phyloP scores from a whole-genome alignment of 2,113 vertebrate species.

The Malurus elegans region DNA sequence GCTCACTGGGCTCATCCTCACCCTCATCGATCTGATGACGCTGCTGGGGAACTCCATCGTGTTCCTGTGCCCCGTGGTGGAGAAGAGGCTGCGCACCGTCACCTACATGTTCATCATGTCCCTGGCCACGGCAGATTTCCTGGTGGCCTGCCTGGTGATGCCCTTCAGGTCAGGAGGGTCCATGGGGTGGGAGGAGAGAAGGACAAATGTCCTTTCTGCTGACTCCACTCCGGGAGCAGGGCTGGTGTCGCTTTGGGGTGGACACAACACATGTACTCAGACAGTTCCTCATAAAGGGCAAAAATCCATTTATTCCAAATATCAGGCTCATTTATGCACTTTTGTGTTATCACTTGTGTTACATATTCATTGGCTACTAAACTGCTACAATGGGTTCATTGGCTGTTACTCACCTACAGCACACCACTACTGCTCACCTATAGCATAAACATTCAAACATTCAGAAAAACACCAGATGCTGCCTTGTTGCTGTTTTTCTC shows the following conservation, averaged over 20 bases:
- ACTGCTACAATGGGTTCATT: no score
- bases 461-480: no score
- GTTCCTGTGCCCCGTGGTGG: slow-evolving; percentile 69
- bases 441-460: no score
- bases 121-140: slow-evolving; percentile 69
- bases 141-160: slow-evolving; percentile 74
- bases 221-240: neutral
- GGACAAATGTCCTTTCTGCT: fast-evolving
- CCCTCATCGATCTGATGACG: slow-evolving; percentile 67
- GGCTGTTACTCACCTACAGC: no score
- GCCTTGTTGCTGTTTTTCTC: no score
- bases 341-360: no score
- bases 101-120: slow-evolving; percentile 79
- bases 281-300: no score
- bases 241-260: neutral
- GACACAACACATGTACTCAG: no score
- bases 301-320: no score
- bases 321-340: no score
- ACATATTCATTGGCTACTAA: no score
- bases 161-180: slow-evolving; percentile 71
- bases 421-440: no score
- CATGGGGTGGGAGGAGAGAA: neutral
- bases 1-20: slow-evolving; percentile 49
- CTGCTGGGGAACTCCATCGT: slow-evolving; percentile 68
- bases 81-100: slow-evolving; percentile 68